Evolutionary conservation across 2,888 invertebrate genomes (phyloP), one percentile per base, ranked within the genome.

Genomic region (Tortricodes alternella): DNA sequence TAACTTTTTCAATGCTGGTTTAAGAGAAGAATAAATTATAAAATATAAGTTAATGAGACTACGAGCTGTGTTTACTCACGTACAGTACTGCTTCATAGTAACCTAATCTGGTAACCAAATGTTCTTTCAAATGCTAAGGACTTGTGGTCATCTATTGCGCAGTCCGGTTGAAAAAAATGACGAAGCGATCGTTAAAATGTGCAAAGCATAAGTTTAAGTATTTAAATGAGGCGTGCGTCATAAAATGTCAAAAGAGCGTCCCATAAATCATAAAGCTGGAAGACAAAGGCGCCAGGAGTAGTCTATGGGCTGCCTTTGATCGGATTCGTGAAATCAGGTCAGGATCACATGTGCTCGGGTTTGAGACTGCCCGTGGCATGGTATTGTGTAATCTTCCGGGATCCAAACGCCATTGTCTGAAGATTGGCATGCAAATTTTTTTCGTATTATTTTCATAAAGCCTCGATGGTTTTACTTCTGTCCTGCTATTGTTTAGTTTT

Each of bases 31-130:
- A 70, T 66, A 64, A 63, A 71, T 68, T 67, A 55, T 21, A 49
- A 62, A 76, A 73, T 72, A 74, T 74, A 71, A 76, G 74, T 71
- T 77, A 79, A 82, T 77, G 78, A 80, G 71, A 70, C 67, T 73
- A 70, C 71, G 70, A 69, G 71, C 68, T 69, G 78, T 84, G 84
- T 84, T 85, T 84, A 83, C 76, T 77, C 76, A 74, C 74, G 76
- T 76, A 74, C 69, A 72, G 78, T 77, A 73, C 75, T 76, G 71
- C 64, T 69, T 76, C 82, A 83, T 83, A 82, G 82, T 80, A 73
- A 76, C 78, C 83, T 89, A 86, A 88, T 89, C 86, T 89, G 89
- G 88, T 88, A 83, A 88, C 88, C 89, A 89, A 89, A 89, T 89
- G 89, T 86, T 76, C 78, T 81, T 89, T 88, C 78, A 85, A 80